These are phyloP conservation scores for Nesidiocoris tenuis DNA, from an alignment of 2,888 invertebrate species.

Conservation along the genomic window DNA sequence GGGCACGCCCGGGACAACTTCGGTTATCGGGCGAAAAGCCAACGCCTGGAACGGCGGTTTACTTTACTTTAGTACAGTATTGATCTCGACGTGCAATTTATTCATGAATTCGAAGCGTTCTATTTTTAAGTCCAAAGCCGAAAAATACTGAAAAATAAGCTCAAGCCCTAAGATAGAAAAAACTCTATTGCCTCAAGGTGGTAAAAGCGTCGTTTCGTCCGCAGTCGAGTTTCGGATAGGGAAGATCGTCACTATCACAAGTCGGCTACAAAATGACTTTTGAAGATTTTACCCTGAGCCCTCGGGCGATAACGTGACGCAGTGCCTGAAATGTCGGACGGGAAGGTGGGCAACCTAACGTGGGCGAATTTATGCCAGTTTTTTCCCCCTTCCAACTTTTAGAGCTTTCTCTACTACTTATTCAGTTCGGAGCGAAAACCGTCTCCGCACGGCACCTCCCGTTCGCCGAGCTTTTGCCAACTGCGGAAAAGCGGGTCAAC, in stretches of 20 bases:
- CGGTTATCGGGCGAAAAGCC: too few species aligned
- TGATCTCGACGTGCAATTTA: too few species aligned
- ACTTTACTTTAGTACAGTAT: too few species aligned
- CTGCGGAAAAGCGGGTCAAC: constrained; percentile 14
- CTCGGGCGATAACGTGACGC: constrained; percentile 6
- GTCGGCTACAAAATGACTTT: constrained; percentile 8
- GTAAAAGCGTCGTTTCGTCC: not conserved
- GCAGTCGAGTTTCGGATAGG: not conserved
- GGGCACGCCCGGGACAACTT: too few species aligned
- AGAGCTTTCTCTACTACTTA: not conserved
- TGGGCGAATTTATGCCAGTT: constrained; percentile 26
- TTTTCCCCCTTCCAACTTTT: constrained; percentile 18
- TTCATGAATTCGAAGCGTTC: too few species aligned
- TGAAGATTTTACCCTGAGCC: not conserved
- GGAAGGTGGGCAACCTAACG: not conserved
- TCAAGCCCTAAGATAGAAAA: too few species aligned
- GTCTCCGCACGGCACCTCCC: not conserved
- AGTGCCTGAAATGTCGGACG: constrained; percentile 12
- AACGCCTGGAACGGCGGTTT: too few species aligned
- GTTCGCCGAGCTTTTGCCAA: constrained; percentile 5
- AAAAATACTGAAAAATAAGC: too few species aligned
- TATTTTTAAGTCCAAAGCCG: too few species aligned
- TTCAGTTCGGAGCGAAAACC: not conserved
- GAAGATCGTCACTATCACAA: too few species aligned
- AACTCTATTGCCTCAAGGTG: too few species aligned